Percentiles rank a stretch among this genome's conserved stretches.
Evolutionary conservation across 2,113 vertebrate species (phyloP).

Genomic region (Redunca redunca): DNA sequence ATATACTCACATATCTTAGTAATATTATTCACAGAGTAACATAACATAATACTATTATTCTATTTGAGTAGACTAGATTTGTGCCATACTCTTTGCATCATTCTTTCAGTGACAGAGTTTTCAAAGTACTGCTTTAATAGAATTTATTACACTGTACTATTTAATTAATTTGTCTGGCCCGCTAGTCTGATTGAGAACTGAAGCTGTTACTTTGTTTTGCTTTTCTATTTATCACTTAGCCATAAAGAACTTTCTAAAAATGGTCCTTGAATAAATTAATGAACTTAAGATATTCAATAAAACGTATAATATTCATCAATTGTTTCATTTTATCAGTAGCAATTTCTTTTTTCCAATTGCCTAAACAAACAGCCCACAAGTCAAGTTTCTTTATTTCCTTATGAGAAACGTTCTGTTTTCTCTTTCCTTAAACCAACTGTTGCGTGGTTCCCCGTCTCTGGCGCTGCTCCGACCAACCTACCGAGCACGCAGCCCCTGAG

Average conservation of each 20-base stretch:
- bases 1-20: not conserved
- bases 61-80: not conserved
- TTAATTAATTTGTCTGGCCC: too few species aligned
- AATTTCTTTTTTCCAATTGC: not conserved
- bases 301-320: not conserved
- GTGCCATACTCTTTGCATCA: not conserved
- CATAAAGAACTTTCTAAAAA: not conserved
- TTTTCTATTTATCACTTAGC: not conserved
- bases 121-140: not conserved
- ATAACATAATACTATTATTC: not conserved
- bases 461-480: fast-evolving
- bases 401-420: not conserved
- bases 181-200: not conserved
- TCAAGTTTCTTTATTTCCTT: not conserved
- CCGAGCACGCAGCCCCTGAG: fast-evolving
- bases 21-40: not conserved
- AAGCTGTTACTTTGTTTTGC: not conserved
- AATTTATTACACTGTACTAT: not conserved
- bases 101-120: not conserved
- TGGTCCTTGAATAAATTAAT: not conserved
- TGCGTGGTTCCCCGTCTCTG: not conserved
- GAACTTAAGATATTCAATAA: not conserved
- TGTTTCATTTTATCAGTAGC: not conserved
- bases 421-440: not conserved
- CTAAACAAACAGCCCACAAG: not conserved